Conservation (phyloP, 37 sponge, comb jelly and placozoan species). For the Spongilla lacustris region DNA sequence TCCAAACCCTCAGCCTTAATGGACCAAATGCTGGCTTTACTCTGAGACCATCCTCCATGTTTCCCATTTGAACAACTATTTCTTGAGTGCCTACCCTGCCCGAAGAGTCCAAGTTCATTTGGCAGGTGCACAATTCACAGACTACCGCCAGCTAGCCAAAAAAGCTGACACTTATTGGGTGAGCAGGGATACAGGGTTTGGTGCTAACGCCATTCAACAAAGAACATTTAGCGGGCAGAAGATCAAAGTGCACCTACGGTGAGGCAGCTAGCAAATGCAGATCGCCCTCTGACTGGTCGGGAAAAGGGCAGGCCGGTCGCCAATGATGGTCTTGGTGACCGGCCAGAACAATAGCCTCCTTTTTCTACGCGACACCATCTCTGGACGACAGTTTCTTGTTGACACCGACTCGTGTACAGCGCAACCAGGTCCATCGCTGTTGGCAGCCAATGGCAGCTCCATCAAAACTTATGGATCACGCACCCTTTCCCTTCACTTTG, state of each 20-base stretch:
- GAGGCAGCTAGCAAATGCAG: slow-evolving; percentile 6
- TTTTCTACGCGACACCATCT: background rate
- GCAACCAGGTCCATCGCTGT: slow-evolving; percentile 13
- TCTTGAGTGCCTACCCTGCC: slow-evolving; percentile 15
- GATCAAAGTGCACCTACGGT: background rate
- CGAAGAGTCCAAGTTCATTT: background rate
- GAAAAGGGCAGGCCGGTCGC: slow-evolving; percentile 25
- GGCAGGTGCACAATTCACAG: slow-evolving; percentile 3
- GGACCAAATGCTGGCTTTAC: slow-evolving; percentile 33
- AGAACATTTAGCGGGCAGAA: background rate
- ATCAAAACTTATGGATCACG: slow-evolving; percentile 20
- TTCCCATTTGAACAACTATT: slow-evolving; percentile 26
- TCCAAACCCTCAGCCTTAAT: slow-evolving; percentile 2
- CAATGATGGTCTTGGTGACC: background rate
- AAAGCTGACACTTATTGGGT: too few species aligned
- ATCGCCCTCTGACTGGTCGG: slow-evolving; percentile 11
- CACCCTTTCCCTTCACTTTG: slow-evolving; percentile 21
- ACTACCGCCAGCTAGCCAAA: slow-evolving; percentile 1
- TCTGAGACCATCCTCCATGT: slow-evolving; percentile 13
- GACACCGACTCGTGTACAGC: slow-evolving; percentile 19
- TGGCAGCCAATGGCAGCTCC: slow-evolving; percentile 28
- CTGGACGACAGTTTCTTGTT: slow-evolving; percentile 25
- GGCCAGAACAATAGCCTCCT: slow-evolving; percentile 13
- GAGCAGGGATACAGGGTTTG: background rate
- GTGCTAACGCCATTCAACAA: background rate